Evolutionary conservation across 2,797 vertebrate genomes (phyloP).

Genomic region (Delichon dasypus): DNA sequence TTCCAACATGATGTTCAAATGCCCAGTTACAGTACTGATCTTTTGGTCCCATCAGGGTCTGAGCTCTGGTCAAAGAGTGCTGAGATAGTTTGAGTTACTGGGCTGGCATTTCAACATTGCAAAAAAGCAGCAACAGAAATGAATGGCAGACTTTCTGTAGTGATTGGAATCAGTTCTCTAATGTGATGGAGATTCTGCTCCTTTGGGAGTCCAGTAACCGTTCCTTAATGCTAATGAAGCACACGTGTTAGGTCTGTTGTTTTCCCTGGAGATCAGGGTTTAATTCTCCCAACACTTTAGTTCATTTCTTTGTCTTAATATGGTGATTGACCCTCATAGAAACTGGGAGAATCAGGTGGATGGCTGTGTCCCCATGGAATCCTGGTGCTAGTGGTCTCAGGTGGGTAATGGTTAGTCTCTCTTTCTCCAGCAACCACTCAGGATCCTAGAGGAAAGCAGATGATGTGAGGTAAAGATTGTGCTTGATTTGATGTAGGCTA

Average conservation of each 20-base stretch:
- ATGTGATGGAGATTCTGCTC: neutral
- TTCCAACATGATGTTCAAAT: neutral
- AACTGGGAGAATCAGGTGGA: neutral
- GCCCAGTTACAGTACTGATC: neutral
- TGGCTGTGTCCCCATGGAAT: neutral
- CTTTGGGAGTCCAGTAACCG: neutral
- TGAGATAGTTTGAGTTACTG: neutral
- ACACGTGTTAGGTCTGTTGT: neutral
- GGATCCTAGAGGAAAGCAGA: neutral
- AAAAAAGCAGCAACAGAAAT: neutral
- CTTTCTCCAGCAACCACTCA: neutral
- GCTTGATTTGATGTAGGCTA: neutral
- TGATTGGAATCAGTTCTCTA: neutral
- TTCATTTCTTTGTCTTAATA: slow-evolving; percentile 4
- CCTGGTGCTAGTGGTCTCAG: neutral
- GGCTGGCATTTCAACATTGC: neutral
- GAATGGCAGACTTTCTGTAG: neutral
- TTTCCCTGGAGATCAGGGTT: neutral
- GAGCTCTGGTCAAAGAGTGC: neutral
- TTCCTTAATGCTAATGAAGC: slow-evolving; percentile 5
- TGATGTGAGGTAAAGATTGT: neutral
- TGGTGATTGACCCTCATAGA: neutral
- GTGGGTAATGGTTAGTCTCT: neutral
- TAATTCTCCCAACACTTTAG: slow-evolving; percentile 1
- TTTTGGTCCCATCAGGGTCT: neutral